Conservation (phyloP, 2,797 vertebrate genomes). For the Astyanax mexicanus region DNA sequence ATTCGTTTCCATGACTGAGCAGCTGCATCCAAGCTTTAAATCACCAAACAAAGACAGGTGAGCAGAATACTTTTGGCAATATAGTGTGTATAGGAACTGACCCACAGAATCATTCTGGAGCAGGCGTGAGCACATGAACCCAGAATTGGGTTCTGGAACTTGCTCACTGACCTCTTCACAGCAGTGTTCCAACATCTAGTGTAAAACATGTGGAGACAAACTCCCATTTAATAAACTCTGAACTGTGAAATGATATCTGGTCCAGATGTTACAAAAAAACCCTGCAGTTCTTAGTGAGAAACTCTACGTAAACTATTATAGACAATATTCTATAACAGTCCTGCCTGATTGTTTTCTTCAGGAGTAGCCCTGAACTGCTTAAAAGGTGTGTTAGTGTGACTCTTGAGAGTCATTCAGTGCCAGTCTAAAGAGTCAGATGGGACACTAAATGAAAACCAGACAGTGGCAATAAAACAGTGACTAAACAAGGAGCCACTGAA, state of each 20-base stretch:
- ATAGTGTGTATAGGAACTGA: no score
- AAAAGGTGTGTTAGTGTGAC: conserved; percentile 45
- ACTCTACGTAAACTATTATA: not conserved
- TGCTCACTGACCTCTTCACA: no score
- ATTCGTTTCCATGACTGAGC: no score
- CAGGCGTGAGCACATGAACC: no score
- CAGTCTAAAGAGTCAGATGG: conserved; percentile 72
- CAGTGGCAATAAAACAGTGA: conserved; percentile 68
- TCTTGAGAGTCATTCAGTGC: conserved; percentile 59
- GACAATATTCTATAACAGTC: conserved; percentile 28
- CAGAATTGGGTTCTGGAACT: no score
- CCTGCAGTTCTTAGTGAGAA: not conserved
- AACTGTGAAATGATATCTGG: no score
- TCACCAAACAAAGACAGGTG: no score
- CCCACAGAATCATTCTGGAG: no score
- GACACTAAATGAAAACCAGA: conserved; percentile 75
- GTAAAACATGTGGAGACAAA: no score
- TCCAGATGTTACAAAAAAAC: not conserved
- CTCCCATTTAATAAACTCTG: no score
- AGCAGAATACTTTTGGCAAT: no score
- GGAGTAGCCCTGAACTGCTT: conserved; percentile 36
- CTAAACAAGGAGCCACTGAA: conserved; percentile 73
- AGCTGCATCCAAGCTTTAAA: no score
- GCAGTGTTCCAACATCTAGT: not conserved
- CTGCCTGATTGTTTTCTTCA: conserved; percentile 43